Base-by-base conservation (phyloP, 2,888 invertebrate genomes). In the Anaspis maculata region DNA sequence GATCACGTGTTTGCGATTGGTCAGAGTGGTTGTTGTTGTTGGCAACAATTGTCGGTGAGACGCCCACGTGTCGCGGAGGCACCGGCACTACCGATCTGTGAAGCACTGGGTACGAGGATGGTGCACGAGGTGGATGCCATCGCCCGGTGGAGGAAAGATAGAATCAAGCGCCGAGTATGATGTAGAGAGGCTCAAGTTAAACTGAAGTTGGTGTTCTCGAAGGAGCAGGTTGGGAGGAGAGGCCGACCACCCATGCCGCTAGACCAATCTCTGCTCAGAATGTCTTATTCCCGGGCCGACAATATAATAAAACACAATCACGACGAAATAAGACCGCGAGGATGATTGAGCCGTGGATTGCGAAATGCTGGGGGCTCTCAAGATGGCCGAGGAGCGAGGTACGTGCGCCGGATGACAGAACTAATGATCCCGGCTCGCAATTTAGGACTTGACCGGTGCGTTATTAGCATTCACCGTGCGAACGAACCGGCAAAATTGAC, bases 211-310 rank as follows among this genome's bases (percentile, higher is more conserved):
- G 52, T 48, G 48, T 41, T 36, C 38, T 15, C 31, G 24, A 40
- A 41, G 47, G 41, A 42, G 36, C 46, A 42, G 45, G 45, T 41
- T 43, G 41, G 44, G 44, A 46, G 45, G 45, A 41, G 48, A 50
- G 51, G 48, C 47, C 61, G 65, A 64, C 65, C 65, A 65, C 65
- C 65, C 65, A 65, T 58, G 61, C 62, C 56, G 61, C 59, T 59
- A 64, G 64, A 64, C 64, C 65, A 64, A 65, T 65, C 65, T 64
- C 61, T 51, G 61, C 59, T 50, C 61, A 62, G 62, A 62, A 64
- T 62, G 64, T 65, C 65, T 65, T 64, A 64, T 61, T 64, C 61
- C 57, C 59, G 57, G 49, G 44, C 58, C 56, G 62, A 60, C 62
- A 59, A 60, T 59, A 60, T 61, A 63, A 62, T 62, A 62, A 63